Evolutionary conservation across 2,113 vertebrate genomes (phyloP), one percentile per base, ranked within the genome.

Genomic region (Lycaon pictus): DNA sequence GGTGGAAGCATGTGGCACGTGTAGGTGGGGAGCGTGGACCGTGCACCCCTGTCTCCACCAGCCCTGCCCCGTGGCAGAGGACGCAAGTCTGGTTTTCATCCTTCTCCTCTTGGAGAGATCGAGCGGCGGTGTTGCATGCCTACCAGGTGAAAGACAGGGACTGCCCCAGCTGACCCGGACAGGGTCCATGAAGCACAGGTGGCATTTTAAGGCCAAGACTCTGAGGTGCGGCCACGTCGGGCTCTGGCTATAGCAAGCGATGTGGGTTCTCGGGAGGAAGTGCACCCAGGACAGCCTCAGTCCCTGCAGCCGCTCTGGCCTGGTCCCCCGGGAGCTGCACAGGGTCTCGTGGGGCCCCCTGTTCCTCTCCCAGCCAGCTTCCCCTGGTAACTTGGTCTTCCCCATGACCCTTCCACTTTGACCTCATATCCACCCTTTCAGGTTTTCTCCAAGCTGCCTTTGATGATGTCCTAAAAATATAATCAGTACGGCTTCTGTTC

Each of bases 391-490:
- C 1, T 13, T 23, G 77, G 27, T 53, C n/a, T 58, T 88, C 23
- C 71, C 43, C 37, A 2, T 2, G 22, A 19, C 8, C n/a, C 32
- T 53, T 85, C 62, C 65, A 11, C 79, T 84, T 84, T 67, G 19
- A 15, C 58, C 35, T n/a, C 55, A 5, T 76, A 81, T 71, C 95
- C 97, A 76, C 55, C 80, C 81, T 62, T 84, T 91, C 25, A 85
- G 4, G 8, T 82, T 89, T 98, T 94, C 87, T 67, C 58, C 53
- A 81, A 71, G 56, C 37, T 62, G 8, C 83, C 62, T 67, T 87
- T 92, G 48, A 89, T 89, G 48, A 20, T 95, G 56, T 90, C 97
- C 88, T 87, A 91, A 76, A 95, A 95, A 76, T 69, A 90, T 79
- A 89, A 82, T 80, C 62, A 37, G 56, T 83, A 62, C 35, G 4